phyloP scores from a whole-genome alignment of 2,113 vertebrate species.

The Sander lucioperca region DNA sequence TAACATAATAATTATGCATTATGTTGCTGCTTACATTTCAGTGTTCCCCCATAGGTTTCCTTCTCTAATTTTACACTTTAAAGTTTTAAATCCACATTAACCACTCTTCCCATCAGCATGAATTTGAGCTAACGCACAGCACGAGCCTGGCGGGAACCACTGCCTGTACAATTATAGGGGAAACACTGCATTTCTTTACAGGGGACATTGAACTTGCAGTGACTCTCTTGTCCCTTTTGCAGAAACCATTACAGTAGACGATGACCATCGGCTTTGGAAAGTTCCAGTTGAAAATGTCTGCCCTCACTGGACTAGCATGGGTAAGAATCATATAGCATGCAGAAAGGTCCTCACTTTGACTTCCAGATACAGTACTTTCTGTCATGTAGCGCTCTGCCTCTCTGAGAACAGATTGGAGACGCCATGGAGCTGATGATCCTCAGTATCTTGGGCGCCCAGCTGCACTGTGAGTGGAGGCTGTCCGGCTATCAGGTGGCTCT shows the following conservation, averaged over 20 bases:
- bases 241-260: constrained; percentile 96
- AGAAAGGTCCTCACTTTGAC: not conserved
- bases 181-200: not conserved
- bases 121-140: too few species aligned
- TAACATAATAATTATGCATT: not conserved
- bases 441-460: constrained; percentile 93
- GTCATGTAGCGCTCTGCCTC: not conserved
- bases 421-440: constrained; percentile 99
- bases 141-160: too few species aligned
- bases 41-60: too few species aligned
- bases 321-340: constrained; percentile 77
- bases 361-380: not conserved
- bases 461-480: constrained; percentile 96
- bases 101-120: too few species aligned
- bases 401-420: constrained; percentile 89
- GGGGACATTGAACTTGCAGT: not conserved
- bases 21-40: not conserved
- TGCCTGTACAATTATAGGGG: too few species aligned
- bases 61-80: too few species aligned
- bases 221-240: constrained; percentile 26
- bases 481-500: constrained; percentile 93
- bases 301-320: constrained; percentile 94
- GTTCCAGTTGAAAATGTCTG: constrained; percentile 94
- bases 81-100: too few species aligned
- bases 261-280: constrained; percentile 94